Evolutionary conservation across 1,140 invertebrate species (phyloP), one percentile per base, ranked within the genome.

Genomic region (Plectrocnemia conspersa): DNA sequence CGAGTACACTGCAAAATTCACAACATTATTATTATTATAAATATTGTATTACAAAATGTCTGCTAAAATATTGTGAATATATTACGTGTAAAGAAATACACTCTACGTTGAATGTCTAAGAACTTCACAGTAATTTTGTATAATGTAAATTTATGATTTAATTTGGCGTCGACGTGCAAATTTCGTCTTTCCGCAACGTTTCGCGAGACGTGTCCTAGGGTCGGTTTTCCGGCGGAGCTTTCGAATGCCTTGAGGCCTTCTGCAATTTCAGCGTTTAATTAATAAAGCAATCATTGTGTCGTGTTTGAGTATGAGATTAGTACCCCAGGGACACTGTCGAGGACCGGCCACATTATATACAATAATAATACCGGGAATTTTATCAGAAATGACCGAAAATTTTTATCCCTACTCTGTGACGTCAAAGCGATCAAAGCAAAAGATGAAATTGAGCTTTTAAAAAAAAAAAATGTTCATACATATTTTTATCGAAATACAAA

Each of bases 231-330:
- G 23, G n/a, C n/a, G 38, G n/a, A n/a, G 15, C 15, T 15, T 36
- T 42, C n/a, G 11, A 22, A 44, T 32, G 45, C 23, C 45, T 50
- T 21, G 36, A 36, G 44, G 25, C 46, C 25, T 59, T 59, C 52
- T 44, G 52, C 24, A 16, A 25, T 46, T 32, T 24, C 45, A 27
- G 33, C 32, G 52, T 46, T 55, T 59, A 59, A 59, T 59, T 59
- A 59, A 59, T 55, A 52, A 59, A 55, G 58, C 53, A 59, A 59
- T 59, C 53, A 48, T 48, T 54, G 52, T 46, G 58, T 52, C 48
- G 52, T 59, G 58, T 59, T 59, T 59, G 53, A 55, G 52, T 55
- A 52, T 44, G 18, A 59, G 52, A 59, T 59, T 59, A 59, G 52
- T 21, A 35, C 47, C 52, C 25, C 22, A 27, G 33, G 38, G 48